A percentile compares a stretch with the other conserved stretches of the same genome.
Evolutionary conservation across 2,113 vertebrate species (phyloP).

Genomic region (Copsychus sechellarum): DNA sequence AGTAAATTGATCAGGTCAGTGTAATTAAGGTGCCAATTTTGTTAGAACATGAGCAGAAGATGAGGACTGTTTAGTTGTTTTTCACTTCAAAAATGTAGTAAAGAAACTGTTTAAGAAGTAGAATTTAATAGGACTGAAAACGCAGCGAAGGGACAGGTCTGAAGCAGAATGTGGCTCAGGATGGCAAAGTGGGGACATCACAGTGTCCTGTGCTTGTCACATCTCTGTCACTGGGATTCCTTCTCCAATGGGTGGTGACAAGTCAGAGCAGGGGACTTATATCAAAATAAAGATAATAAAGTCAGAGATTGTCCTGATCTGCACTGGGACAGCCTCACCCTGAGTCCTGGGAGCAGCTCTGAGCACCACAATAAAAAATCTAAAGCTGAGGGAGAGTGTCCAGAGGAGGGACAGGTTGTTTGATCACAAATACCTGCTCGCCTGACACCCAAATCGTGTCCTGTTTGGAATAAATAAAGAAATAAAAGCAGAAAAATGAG

Average conservation of each 20-base stretch:
- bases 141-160: neutral
- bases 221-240: neutral
- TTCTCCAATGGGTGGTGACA: rapidly evolving
- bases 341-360: neutral
- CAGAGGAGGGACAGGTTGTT: neutral
- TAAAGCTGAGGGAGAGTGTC: neutral
- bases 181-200: rapidly evolving
- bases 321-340: neutral
- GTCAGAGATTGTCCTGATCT: neutral
- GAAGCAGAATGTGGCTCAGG: neutral
- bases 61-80: neutral
- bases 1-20: conserved; percentile 18
- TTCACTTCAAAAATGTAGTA: neutral
- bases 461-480: neutral
- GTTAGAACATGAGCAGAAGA: neutral
- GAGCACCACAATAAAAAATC: neutral
- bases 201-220: neutral
- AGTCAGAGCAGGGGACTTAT: neutral
- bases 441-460: neutral
- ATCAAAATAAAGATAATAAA: neutral
- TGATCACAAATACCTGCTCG: neutral
- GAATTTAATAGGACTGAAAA: neutral
- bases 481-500: conserved; percentile 1
- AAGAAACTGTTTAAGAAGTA: neutral
- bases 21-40: neutral